phyloP scores from a whole-genome alignment of 1,140 invertebrate species.

The Listronotus oregonensis region DNA sequence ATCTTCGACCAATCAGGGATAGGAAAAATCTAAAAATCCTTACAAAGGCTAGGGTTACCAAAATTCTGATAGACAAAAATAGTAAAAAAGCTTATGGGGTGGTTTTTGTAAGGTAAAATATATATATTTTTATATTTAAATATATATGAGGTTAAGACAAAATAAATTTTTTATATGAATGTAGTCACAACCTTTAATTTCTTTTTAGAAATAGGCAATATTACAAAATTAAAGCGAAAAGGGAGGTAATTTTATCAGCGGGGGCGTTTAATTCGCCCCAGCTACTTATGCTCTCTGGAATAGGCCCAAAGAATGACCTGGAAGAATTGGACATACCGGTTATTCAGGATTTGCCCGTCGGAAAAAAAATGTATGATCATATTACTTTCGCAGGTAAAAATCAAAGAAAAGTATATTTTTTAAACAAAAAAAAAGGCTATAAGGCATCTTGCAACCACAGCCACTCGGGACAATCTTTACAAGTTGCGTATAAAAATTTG shows the following conservation, averaged over 20 bases:
- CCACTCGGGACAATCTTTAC: too few species aligned
- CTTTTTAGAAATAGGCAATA: conserved; percentile 50
- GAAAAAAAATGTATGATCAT: conserved; percentile 64
- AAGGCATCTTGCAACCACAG: too few species aligned
- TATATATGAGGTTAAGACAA: too few species aligned
- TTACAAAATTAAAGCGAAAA: conserved; percentile 71
- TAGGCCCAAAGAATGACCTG: conserved; percentile 70
- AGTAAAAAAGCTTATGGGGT: conserved; percentile 69
- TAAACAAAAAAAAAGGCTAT: too few species aligned
- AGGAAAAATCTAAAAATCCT: conserved; percentile 86
- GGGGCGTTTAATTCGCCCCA: conserved; percentile 84
- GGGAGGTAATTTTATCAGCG: conserved; percentile 86
- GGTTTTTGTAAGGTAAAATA: conserved; percentile 59
- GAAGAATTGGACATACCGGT: conserved; percentile 56
- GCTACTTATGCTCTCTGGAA: conserved; percentile 79
- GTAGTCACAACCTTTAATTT: not conserved
- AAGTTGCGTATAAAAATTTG: too few species aligned
- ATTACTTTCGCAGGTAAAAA: conserved; percentile 54
- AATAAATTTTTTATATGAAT: too few species aligned
- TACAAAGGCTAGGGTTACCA: conserved; percentile 79
- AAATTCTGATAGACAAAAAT: conserved; percentile 75
- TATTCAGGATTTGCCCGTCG: conserved; percentile 59
- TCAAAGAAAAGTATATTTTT: too few species aligned
- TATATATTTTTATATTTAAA: too few species aligned
- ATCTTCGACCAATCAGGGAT: conserved; percentile 76